Percentiles rank a stretch among this genome's conserved stretches.
phyloP scores from a whole-genome alignment of 2,888 invertebrate species.

The Scaptomyza reducta region DNA sequence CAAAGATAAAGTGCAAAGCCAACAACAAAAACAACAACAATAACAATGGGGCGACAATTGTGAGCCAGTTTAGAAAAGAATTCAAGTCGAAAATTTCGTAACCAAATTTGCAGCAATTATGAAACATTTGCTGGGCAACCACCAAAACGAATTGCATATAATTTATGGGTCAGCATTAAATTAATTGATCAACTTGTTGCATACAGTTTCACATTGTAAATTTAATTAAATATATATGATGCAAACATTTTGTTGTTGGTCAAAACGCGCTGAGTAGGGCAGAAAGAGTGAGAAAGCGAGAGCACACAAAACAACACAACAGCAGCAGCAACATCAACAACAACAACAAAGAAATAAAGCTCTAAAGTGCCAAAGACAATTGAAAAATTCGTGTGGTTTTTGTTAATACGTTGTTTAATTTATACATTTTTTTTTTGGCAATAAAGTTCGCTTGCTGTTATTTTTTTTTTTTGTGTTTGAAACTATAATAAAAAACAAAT shows the following conservation, averaged over 20 bases:
- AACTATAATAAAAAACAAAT: slow-evolving; percentile 31
- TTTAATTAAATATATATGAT: neutral
- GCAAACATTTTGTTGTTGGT: neutral
- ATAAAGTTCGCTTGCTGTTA: slow-evolving; percentile 9
- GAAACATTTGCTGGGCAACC: too few relatives aligned
- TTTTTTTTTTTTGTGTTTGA: slow-evolving; percentile 43
- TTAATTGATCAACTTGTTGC: slow-evolving; percentile 67
- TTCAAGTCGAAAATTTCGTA: slow-evolving; percentile 47
- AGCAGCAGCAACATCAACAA: neutral
- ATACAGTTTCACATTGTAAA: slow-evolving; percentile 2
- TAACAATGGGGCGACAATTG: slow-evolving; percentile 36
- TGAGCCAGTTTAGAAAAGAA: slow-evolving; percentile 38
- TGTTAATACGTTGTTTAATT: neutral
- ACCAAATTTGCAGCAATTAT: slow-evolving; percentile 6
- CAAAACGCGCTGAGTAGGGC: neutral
- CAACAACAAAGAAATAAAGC: neutral
- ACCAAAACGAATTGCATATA: neutral
- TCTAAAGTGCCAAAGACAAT: slow-evolving; percentile 24
- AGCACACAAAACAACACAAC: neutral
- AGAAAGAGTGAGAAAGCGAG: neutral
- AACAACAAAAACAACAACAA: slow-evolving; percentile 8
- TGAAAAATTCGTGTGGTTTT: slow-evolving; percentile 18
- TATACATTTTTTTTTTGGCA: slow-evolving; percentile 4
- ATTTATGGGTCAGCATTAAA: neutral
- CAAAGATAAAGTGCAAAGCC: slow-evolving; percentile 44